Evolutionary conservation across 2,888 invertebrate genomes (phyloP).

Genomic region (Lepidochitona cinerea): DNA sequence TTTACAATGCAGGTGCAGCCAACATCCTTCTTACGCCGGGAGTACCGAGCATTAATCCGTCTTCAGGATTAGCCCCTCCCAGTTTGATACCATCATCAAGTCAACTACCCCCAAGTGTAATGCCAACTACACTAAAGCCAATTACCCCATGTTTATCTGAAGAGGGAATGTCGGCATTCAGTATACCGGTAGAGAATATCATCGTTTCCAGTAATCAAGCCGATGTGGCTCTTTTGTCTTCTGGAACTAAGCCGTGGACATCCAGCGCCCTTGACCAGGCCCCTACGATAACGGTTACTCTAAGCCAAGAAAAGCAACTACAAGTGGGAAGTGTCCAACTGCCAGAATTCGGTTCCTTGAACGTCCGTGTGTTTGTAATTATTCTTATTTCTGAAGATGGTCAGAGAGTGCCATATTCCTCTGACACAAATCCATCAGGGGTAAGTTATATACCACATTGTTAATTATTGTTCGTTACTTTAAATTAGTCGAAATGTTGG

Average conservation of each 20-base stretch:
- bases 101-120: too few species aligned
- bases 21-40: too few species aligned
- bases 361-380: background rate
- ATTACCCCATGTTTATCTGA: too few species aligned
- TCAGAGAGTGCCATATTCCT: background rate
- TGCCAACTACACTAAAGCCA: too few species aligned
- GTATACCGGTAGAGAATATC: background rate
- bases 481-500: too few species aligned
- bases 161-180: too few species aligned
- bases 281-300: background rate
- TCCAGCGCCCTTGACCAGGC: background rate
- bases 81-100: too few species aligned
- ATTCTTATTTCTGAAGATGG: background rate
- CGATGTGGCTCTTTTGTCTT: background rate
- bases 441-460: background rate
- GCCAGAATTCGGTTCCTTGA: background rate
- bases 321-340: background rate
- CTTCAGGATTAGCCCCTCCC: too few species aligned
- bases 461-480: too few species aligned
- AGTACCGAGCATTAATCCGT: too few species aligned
- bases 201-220: background rate
- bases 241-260: background rate
- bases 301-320: background rate
- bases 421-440: background rate
- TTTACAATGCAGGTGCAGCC: too few species aligned